A percentile compares a stretch with the other conserved stretches of the same genome.
These are phyloP conservation scores for Hydroisotoma schaefferi DNA, from an alignment of 2,888 invertebrate genomes.

Conservation along the genomic window DNA sequence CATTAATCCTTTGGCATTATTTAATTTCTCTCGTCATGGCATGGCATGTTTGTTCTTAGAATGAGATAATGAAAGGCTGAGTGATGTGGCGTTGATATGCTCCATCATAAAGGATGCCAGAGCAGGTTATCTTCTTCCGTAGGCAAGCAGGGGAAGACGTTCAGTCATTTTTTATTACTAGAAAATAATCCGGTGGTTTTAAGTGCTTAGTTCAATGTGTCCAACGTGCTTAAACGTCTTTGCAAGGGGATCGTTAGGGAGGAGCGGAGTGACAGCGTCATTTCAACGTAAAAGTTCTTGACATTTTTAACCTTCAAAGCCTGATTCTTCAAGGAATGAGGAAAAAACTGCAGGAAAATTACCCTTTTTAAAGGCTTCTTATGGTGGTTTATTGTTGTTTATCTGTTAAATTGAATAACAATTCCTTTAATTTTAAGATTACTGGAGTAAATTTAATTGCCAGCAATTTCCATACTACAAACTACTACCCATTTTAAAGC, in stretches of 20 bases:
- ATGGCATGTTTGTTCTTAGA: conserved; percentile 10
- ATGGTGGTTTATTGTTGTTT: no score
- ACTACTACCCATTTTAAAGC: no score
- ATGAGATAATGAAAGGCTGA: conserved; percentile 11
- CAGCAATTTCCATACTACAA: no score
- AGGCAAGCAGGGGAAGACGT: neutral
- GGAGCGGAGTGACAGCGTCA: conserved; percentile 40
- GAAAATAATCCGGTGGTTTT: conserved; percentile 4
- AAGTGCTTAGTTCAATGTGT: conserved; percentile 1
- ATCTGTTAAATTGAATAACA: no score
- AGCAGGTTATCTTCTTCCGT: neutral
- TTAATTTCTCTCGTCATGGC: no score
- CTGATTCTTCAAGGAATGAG: neutral
- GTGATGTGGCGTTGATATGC: conserved; percentile 6
- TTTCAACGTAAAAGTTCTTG: conserved; percentile 41
- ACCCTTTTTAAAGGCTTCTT: no score
- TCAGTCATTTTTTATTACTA: neutral
- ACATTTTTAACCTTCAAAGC: conserved; percentile 18
- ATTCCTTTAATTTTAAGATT: no score
- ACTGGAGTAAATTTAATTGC: no score
- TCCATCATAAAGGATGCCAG: conserved; percentile 7
- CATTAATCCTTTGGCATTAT: no score
- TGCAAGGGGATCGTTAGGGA: conserved; percentile 29
- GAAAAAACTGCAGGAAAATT: no score
- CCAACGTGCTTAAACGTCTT: conserved; percentile 9